Evolutionary conservation across 37 sponge, comb jelly and placozoan species (phyloP).

Genomic region (Spongilla lacustris): DNA sequence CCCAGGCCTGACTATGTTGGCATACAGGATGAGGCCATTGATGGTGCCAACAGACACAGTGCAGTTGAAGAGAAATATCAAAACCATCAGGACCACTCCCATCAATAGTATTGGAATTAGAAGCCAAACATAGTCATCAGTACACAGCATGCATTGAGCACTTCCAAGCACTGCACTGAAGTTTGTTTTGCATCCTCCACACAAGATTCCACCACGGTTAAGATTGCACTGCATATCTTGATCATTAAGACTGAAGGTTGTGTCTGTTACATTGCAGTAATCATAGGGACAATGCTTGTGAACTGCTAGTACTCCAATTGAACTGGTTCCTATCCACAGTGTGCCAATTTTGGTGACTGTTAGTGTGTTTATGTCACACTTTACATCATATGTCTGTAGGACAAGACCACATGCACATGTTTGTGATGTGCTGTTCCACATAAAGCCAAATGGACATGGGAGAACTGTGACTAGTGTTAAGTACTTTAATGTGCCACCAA

Average conservation of each 20-base stretch:
- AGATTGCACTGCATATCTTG: constrained; percentile 34
- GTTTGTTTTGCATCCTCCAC: constrained; percentile 37
- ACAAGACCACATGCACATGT: not conserved
- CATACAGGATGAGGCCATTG: constrained; percentile 48
- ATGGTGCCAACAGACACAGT: constrained; percentile 35
- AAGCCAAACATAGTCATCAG: not conserved
- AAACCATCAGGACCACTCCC: constrained; percentile 19
- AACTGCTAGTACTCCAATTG: not conserved
- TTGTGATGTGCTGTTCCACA: not conserved
- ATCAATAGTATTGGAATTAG: constrained; percentile 23
- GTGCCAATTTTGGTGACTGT: not conserved
- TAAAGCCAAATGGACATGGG: not conserved
- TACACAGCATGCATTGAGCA: constrained; percentile 11
- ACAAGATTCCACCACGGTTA: constrained; percentile 45
- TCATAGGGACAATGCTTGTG: constrained; percentile 7
- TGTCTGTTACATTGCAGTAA: constrained; percentile 6
- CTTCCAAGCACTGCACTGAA: constrained; percentile 26
- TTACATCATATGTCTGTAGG: not conserved
- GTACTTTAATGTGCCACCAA: not conserved
- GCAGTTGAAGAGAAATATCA: constrained; percentile 2
- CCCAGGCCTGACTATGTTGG: constrained; percentile 11
- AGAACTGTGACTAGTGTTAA: not conserved
- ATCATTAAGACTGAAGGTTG: not conserved
- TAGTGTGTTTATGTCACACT: not conserved
- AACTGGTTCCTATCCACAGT: not conserved